Conservation (phyloP, 1,140 invertebrate genomes). For the Drosophila erecta region DNA sequence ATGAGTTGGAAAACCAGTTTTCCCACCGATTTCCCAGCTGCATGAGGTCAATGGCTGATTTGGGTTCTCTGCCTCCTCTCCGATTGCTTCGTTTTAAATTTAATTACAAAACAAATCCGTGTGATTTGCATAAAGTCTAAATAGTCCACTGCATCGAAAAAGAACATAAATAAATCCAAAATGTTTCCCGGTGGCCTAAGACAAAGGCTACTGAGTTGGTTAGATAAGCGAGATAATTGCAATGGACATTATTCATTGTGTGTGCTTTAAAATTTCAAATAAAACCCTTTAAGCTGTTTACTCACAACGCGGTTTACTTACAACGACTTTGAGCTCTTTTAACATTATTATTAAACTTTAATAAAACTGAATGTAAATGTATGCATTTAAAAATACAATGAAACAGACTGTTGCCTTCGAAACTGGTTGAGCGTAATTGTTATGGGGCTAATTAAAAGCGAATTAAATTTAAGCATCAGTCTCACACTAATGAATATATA, state of each 20-base stretch:
- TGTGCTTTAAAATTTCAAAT: background rate
- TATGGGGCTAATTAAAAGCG: conserved; percentile 69
- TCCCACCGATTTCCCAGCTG: conserved; percentile 44
- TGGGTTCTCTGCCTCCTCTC: conserved; percentile 16
- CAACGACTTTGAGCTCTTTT: too few species aligned
- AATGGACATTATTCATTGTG: conserved; percentile 19
- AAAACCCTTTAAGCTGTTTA: too few species aligned
- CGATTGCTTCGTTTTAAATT: conserved; percentile 39
- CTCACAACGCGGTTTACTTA: too few species aligned
- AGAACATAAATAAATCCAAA: conserved; percentile 19
- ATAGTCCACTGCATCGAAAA: background rate
- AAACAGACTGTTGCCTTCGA: conserved; percentile 51
- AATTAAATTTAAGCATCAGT: conserved; percentile 72
- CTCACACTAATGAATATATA: conserved; percentile 78
- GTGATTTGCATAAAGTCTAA: conserved; percentile 63
- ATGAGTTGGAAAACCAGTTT: conserved; percentile 67
- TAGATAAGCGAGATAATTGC: conserved; percentile 31
- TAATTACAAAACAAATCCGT: conserved; percentile 69
- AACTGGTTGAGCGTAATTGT: conserved; percentile 72
- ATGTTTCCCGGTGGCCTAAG: conserved; percentile 36
- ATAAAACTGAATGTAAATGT: conserved; percentile 9
- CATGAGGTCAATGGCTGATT: conserved; percentile 80
- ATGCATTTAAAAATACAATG: conserved; percentile 28
- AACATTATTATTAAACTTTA: background rate
- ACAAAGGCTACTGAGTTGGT: conserved; percentile 41